Base-by-base conservation (phyloP, 2,113 vertebrate species). In the Apodemus speciosus region DNA sequence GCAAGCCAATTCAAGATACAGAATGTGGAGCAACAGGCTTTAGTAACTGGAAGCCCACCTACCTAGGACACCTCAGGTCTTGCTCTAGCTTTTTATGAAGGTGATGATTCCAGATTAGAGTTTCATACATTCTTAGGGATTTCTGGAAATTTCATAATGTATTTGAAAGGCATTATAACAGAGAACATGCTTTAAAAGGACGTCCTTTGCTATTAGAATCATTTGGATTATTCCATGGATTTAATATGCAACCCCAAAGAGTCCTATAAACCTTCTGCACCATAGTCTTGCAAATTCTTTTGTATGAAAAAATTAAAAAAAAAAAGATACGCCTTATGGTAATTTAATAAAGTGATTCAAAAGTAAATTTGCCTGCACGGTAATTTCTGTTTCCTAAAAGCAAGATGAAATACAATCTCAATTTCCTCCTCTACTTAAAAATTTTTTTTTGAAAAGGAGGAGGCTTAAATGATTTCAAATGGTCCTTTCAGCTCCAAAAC, bases 391-490 rank as follows among this genome's bases (percentile, higher is more conserved):
- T 93, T 95, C 66, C 80, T 85, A 94, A 92, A 87, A 84, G 35
- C n/a, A 72, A 94, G 87, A 92, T 94, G 75, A 96, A 97, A 96
- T 95, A 93, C 2, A 80, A 94, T 62, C 71, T 95, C 80, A 81
- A 89, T 95, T 96, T 92, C 66, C 51, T 89, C 43, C 27, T 89
- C 46, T 91, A 66, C 51, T 93, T 80, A 18, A 51, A 71, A 71
- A 49, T n/a, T 35, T 3, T 1, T 43, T n/a, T 35, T 3, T 1
- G 38, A 49, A 72, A 16, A 20, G 1, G 16, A 93, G 75, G 89
- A 91, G 71, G 75, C 18, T 91, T 96, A 94, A 90, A 81, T 92
- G 53, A 96, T 95, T 97, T 94, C 84, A 92, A 96, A 96, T 64
- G 90, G 62, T 14, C 38, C 64, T 91, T 92, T 97, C 71, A 87